Conservation (phyloP, 2,113 vertebrate genomes). For the Asarcornis scutulata region DNA sequence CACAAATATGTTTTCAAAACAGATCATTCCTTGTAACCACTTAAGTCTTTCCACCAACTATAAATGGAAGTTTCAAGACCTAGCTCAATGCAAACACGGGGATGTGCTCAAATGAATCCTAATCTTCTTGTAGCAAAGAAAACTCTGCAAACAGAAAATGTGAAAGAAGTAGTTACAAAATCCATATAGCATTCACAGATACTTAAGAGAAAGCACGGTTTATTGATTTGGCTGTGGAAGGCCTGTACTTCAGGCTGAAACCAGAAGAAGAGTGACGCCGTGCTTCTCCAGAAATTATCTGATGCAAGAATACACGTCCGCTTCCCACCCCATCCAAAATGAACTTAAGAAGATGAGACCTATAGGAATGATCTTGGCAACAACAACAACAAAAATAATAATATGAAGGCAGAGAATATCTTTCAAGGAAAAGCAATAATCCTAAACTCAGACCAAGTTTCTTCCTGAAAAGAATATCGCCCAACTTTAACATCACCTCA, state of each 20-base stretch:
- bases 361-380: background rate
- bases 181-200: background rate
- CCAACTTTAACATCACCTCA: background rate
- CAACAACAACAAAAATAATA: background rate
- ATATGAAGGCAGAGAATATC: background rate
- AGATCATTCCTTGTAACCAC: background rate
- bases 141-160: background rate
- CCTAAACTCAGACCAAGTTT: background rate
- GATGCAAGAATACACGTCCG: background rate
- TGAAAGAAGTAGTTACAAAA: background rate
- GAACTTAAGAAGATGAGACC: background rate
- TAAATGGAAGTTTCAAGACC: background rate
- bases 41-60: background rate
- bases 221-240: background rate
- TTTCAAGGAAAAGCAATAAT: background rate
- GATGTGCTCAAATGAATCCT: slow-evolving; percentile 6
- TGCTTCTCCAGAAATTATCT: background rate
- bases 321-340: background rate
- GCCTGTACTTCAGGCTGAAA: background rate
- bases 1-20: background rate
- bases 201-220: background rate
- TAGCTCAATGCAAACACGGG: background rate
- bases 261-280: background rate
- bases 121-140: background rate
- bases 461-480: background rate